Conservation (phyloP, 2,113 vertebrate genomes). For the Heliornis fulica region DNA sequence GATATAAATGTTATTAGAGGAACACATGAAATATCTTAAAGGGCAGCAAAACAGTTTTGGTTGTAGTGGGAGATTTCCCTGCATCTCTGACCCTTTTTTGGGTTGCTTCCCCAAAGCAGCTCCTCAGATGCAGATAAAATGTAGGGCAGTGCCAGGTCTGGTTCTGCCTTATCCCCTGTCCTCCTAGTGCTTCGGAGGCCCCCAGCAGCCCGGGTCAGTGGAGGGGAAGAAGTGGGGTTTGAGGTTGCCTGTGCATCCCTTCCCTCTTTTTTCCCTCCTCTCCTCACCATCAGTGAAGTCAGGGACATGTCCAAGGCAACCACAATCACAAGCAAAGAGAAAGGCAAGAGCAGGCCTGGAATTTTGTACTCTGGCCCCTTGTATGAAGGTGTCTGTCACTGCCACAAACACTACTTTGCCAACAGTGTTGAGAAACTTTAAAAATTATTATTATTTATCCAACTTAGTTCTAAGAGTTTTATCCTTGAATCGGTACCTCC, state of each 20-base stretch:
- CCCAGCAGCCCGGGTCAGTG: background rate
- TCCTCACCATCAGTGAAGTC: fast-evolving
- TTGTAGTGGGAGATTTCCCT: background rate
- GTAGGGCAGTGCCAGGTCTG: background rate
- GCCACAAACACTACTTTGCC: background rate
- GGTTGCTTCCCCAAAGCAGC: background rate
- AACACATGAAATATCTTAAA: background rate
- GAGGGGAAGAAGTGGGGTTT: background rate
- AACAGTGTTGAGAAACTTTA: background rate
- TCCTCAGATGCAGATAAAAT: background rate
- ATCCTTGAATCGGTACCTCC: background rate
- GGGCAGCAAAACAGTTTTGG: background rate
- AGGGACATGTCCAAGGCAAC: background rate
- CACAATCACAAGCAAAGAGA: background rate
- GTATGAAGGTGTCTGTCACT: background rate
- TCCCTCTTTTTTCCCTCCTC: background rate
- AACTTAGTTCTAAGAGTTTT: background rate
- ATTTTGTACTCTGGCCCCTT: background rate
- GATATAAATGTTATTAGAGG: background rate
- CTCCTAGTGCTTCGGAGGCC: background rate
- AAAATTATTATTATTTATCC: background rate
- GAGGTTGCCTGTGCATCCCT: background rate
- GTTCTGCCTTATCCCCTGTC: background rate
- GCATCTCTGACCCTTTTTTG: background rate
- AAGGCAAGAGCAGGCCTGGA: background rate